Evolutionary conservation across 37 sponge, comb jelly and placozoan species (phyloP), one percentile per base, ranked within the genome.

Genomic region (Dysidea cf. avara): DNA sequence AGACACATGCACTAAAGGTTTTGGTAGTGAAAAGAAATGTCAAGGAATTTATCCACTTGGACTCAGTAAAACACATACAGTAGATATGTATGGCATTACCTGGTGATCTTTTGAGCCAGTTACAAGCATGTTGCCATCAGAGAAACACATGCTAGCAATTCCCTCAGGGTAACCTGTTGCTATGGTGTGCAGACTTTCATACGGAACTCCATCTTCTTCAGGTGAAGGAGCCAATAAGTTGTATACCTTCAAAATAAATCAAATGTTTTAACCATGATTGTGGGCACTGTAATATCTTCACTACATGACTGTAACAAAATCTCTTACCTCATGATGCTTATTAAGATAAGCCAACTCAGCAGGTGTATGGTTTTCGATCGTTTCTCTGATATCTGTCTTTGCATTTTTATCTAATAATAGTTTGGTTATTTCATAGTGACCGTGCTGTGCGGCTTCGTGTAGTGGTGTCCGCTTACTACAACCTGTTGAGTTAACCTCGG

Each of bases 401-500:
- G 66, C 72, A 6, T 69, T 76, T n/a, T 46, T 31, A 37, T 48
- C 39, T 16, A 87, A 22, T 0, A 90, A 73, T 7, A 84, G 52
- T 60, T 90, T 53, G 0, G 63, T 75, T 2, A 85, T 53, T 25
- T 70, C 60, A 36, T 39, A 31, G 25, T 84, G 48, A 1, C 82
- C 91, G 14, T 21, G 31, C 22, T 76, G 66, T n/a, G 82, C 71
- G 0, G 91, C 81, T 39, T 81, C 77, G 36, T 90, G 91, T 3
- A 90, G 82, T 20, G 86, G 58, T 17, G 77, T 81, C 14, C 85
- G 50, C 50, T 60, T n/a, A 25, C 21, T 22, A 7, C 2, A 16
- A 37, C 59, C 71, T n/a, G 53, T 68, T 29, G 34, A 38, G 24
- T 78, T 64, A 32, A 85, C 78, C 31, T 58, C 22, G 29, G 86